Conservation (phyloP, 1,140 invertebrate genomes). For the Trichoplusia ni region DNA sequence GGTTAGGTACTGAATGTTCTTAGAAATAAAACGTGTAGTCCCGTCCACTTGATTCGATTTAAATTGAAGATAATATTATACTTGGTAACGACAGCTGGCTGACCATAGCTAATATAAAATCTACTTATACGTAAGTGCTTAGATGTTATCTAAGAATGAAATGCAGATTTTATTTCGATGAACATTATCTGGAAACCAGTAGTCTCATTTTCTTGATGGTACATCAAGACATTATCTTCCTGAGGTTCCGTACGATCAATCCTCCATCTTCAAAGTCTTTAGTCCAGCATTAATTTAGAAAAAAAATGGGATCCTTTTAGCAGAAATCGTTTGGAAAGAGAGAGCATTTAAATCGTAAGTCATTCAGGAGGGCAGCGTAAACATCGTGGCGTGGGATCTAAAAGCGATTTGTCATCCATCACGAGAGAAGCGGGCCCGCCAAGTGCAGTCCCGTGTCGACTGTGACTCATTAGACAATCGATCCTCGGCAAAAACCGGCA, state of each 20-base stretch:
- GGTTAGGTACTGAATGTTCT: conserved; percentile 24
- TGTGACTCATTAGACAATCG: conserved; percentile 75
- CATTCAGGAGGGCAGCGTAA: conserved; percentile 49
- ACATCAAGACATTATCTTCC: conserved; percentile 5
- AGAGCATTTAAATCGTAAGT: conserved; percentile 46
- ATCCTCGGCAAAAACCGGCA: conserved; percentile 46
- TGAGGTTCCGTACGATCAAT: neutral
- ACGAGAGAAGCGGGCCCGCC: conserved; percentile 49
- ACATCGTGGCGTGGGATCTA: conserved; percentile 55
- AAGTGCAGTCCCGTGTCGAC: conserved; percentile 73
- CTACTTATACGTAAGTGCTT: conserved; percentile 13
- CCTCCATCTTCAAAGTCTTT: conserved; percentile 7
- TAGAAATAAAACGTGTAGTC: conserved; percentile 8
- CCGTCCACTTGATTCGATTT: conserved; percentile 37
- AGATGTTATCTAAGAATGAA: conserved; percentile 19
- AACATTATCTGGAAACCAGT: conserved; percentile 2
- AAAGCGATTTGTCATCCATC: conserved; percentile 73
- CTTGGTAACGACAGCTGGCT: conserved; percentile 7
- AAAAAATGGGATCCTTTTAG: conserved; percentile 23
- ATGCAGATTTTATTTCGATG: conserved; percentile 21
- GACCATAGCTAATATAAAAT: conserved; percentile 12
- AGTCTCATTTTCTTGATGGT: conserved; percentile 7
- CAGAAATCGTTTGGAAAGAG: conserved; percentile 20
- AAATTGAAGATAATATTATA: conserved; percentile 25
- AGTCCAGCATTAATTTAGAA: conserved; percentile 8